Evolutionary conservation across 2,113 vertebrate genomes (phyloP).

Genomic region (Catharus bicknelli): DNA sequence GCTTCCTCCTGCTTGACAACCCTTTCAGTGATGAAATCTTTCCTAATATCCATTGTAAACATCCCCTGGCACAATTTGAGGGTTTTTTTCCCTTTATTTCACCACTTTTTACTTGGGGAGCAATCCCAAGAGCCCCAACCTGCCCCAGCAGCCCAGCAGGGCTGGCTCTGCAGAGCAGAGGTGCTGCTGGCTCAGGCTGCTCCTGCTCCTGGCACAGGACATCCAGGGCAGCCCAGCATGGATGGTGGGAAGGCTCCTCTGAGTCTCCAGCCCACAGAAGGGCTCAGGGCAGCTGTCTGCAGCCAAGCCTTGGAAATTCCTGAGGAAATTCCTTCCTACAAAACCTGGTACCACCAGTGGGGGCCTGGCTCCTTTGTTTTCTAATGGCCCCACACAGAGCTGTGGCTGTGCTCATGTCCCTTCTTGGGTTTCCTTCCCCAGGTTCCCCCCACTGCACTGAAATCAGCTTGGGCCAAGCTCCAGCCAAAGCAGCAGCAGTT

Average conservation of each 20-base stretch:
- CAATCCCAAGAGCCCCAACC: background rate
- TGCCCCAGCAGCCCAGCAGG: background rate
- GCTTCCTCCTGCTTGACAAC: background rate
- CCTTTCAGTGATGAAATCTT: background rate
- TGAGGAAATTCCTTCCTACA: background rate
- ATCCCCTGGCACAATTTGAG: background rate
- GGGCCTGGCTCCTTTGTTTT: background rate
- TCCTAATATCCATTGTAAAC: background rate
- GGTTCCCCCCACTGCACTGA: background rate
- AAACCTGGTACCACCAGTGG: background rate
- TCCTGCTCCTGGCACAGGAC: background rate
- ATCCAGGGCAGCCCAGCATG: background rate
- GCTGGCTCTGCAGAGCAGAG: background rate
- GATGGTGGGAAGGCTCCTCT: background rate
- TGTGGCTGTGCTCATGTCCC: background rate
- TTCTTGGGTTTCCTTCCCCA: background rate
- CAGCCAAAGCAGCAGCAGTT: background rate
- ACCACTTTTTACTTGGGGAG: background rate
- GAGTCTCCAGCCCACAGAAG: background rate
- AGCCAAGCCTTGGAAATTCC: background rate
- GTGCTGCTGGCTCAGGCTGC: background rate
- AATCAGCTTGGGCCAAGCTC: background rate
- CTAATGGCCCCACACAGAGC: rapidly evolving
- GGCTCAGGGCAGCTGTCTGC: background rate
- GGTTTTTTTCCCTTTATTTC: background rate